Base-by-base conservation (phyloP, 2,797 vertebrate species). In the Muraenolepis orangiensis region DNA sequence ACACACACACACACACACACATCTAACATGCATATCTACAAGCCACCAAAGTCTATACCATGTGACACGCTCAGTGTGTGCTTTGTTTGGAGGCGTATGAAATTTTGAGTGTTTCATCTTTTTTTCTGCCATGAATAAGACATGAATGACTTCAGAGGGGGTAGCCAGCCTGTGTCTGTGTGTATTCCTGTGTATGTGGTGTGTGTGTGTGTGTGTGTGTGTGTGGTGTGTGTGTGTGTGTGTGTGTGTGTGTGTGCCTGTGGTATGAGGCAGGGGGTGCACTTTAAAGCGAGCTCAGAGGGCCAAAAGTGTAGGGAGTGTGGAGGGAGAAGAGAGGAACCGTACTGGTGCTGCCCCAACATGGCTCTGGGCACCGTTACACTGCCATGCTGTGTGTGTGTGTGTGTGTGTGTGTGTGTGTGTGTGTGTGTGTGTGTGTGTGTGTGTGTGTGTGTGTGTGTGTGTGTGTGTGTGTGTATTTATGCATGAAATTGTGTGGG, bases 241-340 rank as follows among this genome's bases (percentile, higher is more conserved):
- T 66, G 42, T 51, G 42, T 51, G 42, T n/a, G 1, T 66, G 64
- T 29, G 28, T 64, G 57, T n/a, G 5, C 13, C 20, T 29, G 64
- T 26, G 12, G 64, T 29, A 29, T 12, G 8, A 26, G 80, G 80
- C 76, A 3, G 80, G 73, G 80, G 81, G 78, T 72, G 78, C 81
- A 64, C 86, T 86, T 90, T 77, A 86, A 86, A 74, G 46, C 85
- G 85, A 28, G 20, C 77, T 80, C 83, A 81, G 66, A 76, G 82
- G 10, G 85, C 18, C 84, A 79, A 79, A 86, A 84, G 85, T 77
- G 81, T 77, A 79, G 4, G 4, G 42, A 46, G 42, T 46, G 42
- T 46, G 8, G 16, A 18, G 14, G 14, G 42, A 46, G 42, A 18
- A 46, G 42, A 20, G 46, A 57, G 20, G 20, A 46, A 46, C n/a